Evolutionary conservation across 2,888 invertebrate genomes (phyloP), one percentile per base, ranked within the genome.

Genomic region (Ectemnius continuus): DNA sequence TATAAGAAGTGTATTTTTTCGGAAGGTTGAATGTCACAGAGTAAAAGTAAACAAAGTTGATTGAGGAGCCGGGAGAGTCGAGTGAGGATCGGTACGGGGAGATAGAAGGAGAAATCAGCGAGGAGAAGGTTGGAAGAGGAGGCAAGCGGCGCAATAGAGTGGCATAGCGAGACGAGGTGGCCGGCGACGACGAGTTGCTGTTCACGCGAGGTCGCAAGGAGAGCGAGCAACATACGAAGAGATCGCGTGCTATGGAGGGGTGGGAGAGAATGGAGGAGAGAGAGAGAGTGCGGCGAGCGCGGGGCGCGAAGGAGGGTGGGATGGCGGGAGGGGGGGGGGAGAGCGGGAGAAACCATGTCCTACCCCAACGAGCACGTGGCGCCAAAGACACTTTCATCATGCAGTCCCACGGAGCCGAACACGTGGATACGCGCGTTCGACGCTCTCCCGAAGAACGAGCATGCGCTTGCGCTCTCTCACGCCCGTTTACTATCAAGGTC

Each of bases 331-430:
- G 62, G 59, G 70, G 47, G 73, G 45, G 73, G 61, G 78, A 61
- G 73, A 20, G 57, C 62, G 76, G 80, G 79, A 76, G 82, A 81
- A 81, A 84, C 87, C 86, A 86, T 87, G 87, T 85, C 89, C 88
- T 89, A 88, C 88, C 88, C 85, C 85, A 88, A 88, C 81, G 78
- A 83, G 73, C 87, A 85, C 86, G 85, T 86, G 86, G 84, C 77
- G 80, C 75, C 80, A 81, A 82, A 86, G 86, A 84, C 84, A 86
- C 85, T 86, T 86, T 86, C 85, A 86, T 85, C 82, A 82, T 84
- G 85, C 84, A 84, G 83, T 84, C 81, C 83, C 82, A 84, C 82
- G 81, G 75, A 80, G 74, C 70, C 82, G 78, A 87, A 81, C 88
- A 88, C 88, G 88, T 88, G 88, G 85, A 79, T 77, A 79, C 87